Evolutionary conservation across 2,888 invertebrate species (phyloP).

Genomic region (Pemphredon lugubris): DNA sequence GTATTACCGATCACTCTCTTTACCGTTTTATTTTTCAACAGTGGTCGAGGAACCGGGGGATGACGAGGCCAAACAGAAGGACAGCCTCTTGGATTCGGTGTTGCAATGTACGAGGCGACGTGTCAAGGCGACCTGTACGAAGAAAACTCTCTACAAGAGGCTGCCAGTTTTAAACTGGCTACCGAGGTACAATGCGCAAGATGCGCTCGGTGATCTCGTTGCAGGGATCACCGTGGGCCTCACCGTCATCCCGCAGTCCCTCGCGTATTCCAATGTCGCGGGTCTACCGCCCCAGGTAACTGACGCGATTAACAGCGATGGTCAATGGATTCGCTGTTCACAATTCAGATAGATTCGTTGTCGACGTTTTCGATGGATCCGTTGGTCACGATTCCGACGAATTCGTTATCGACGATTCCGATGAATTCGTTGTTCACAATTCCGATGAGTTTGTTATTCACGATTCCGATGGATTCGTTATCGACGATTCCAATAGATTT

Average conservation of each 20-base stretch:
- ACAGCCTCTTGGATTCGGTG: constrained; percentile 74
- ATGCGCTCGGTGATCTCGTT: constrained; percentile 92
- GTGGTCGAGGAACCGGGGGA: constrained; percentile 78
- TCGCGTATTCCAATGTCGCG: constrained; percentile 91
- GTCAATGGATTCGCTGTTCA: background rate
- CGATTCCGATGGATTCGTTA: no score
- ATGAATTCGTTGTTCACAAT: no score
- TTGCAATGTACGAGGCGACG: constrained; percentile 81
- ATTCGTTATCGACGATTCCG: no score
- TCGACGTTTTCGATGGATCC: background rate
- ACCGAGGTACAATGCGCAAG: constrained; percentile 87
- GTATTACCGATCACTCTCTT: no score
- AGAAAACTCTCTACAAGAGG: constrained; percentile 88
- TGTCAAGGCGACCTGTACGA: constrained; percentile 83
- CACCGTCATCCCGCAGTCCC: constrained; percentile 95
- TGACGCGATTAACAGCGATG: background rate
- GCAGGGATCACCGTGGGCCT: constrained; percentile 96
- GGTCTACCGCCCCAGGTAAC: constrained; percentile 87
- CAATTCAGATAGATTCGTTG: no score
- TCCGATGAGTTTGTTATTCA: no score
- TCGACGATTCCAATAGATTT: no score
- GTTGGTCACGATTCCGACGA: no score
- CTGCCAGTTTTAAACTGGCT: constrained; percentile 90
- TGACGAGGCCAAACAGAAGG: constrained; percentile 71
- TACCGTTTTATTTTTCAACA: no score